A percentile compares a stretch with the other conserved stretches of the same genome.
Evolutionary conservation across 1,140 invertebrate genomes (phyloP).

Genomic region (Drosophila oshimai): DNA sequence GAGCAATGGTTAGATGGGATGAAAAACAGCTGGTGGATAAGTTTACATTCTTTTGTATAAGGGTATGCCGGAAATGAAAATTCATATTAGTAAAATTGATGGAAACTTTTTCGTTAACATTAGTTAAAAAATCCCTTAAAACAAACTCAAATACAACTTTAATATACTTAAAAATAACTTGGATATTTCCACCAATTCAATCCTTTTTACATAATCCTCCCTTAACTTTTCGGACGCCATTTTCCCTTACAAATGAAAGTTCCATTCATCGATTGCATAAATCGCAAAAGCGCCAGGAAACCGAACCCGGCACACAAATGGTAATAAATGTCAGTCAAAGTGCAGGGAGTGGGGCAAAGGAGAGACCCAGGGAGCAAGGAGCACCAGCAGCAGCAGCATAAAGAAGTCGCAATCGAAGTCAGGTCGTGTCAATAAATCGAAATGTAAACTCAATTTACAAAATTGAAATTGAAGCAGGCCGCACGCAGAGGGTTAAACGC

Average conservation of each 20-base stretch:
- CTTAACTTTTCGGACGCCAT: slow-evolving; percentile 35
- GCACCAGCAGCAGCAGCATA: slow-evolving; percentile 9
- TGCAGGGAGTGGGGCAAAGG: slow-evolving; percentile 15
- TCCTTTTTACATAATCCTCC: slow-evolving; percentile 6
- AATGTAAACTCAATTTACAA: slow-evolving; percentile 79
- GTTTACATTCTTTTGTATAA: no score
- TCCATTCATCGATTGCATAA: slow-evolving; percentile 48
- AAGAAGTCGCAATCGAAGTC: slow-evolving; percentile 44
- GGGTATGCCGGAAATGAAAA: no score
- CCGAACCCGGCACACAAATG: slow-evolving; percentile 55
- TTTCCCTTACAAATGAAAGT: slow-evolving; percentile 17
- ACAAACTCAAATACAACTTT: not conserved
- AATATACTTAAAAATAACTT: not conserved
- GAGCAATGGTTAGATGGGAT: not conserved
- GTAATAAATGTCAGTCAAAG: slow-evolving; percentile 72
- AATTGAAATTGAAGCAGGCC: slow-evolving; percentile 69
- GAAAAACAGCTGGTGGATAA: not conserved
- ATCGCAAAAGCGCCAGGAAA: slow-evolving; percentile 66
- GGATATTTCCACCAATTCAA: slow-evolving; percentile 1
- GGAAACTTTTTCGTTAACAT: no score
- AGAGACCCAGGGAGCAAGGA: not conserved
- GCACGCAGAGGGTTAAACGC: slow-evolving; percentile 58
- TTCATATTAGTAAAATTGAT: slow-evolving; percentile 2
- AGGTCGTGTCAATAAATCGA: slow-evolving; percentile 74
- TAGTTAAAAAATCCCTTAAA: no score